Conservation (phyloP, 2,797 vertebrate genomes). For the Kryptopterus vitreolus region DNA sequence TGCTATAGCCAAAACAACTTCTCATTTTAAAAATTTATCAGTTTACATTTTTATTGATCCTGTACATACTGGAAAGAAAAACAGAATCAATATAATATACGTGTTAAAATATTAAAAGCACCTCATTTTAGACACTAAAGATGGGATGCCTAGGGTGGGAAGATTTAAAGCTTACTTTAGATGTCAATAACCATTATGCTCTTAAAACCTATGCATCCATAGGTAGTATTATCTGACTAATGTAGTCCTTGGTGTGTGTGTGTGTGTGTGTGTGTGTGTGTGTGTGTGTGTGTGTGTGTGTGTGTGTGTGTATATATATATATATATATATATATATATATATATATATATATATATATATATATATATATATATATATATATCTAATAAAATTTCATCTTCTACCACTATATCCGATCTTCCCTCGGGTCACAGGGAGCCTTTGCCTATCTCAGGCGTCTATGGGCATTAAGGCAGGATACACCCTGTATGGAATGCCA, state of each 20-base stretch:
- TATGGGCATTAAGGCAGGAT: no score
- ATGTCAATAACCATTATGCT: constrained; percentile 23
- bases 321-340: no score
- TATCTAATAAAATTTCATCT: no score
- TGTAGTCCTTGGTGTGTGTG: constrained; percentile 1
- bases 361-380: no score
- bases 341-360: no score
- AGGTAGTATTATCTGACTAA: constrained; percentile 8
- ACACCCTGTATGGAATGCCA: no score
- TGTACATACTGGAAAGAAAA: neutral
- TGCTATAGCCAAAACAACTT: neutral
- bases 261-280: no score
- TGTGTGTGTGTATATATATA: no score
- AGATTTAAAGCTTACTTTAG: constrained; percentile 29
- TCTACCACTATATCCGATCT: no score
- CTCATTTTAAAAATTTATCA: constrained; percentile 6
- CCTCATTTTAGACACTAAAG: neutral
- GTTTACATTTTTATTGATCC: neutral
- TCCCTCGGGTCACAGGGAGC: no score
- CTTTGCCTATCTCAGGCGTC: no score
- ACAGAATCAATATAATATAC: neutral
- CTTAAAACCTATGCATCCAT: neutral
- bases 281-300: no score
- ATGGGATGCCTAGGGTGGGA: neutral
- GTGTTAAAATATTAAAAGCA: constrained; percentile 14